Base-by-base conservation (phyloP, 2,113 vertebrate genomes). In the Atherinomorus stipes region DNA sequence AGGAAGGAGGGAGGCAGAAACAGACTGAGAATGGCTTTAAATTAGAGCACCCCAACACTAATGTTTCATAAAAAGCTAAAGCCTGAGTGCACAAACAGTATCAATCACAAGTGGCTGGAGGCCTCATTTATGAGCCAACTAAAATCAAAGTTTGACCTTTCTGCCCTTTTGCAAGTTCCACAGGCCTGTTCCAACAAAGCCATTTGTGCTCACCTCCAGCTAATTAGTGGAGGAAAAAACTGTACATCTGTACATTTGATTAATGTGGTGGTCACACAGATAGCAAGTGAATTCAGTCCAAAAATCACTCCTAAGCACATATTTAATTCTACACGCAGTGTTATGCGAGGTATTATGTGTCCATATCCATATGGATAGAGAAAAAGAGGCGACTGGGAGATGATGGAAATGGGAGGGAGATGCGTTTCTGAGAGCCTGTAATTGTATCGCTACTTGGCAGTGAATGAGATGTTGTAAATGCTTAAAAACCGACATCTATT, bases 81-180 rank as follows among this genome's bases (percentile, higher is more conserved):
- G 80, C 65, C 34, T 28, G 58, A 60, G 21, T 18, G 49, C 40
- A 37, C 81, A 88, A 83, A 85, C 85, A 61, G 77, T 45, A 88
- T 87, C 90, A 82, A 87, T 91, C 87, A 87, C 74, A 4, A 47
- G 70, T 23, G 67, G 83, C 78, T 79, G 45, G 76, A 83, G 85
- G 84, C 76, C 79, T 89, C 83, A 64, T 90, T 87, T 80, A 80
- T 1, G 65, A 78, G 75, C 69, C 57, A 53, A 85, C 89, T 76
- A 53, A 80, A 85, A 88, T 89, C 77, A 85, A 77, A 75, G 68
- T 59, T 16, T 68, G 83, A 88, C 86, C 87, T 56, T 1, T 0
- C 2, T 26, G 65, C 34, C 81, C 85, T 68, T 34, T 18, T 34
- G 37, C 21, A 0, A 38, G 44, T 53, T 78, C 49, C 6, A 6